phyloP scores from a whole-genome alignment of 2,888 invertebrate species.

The Escarpia spicata region DNA sequence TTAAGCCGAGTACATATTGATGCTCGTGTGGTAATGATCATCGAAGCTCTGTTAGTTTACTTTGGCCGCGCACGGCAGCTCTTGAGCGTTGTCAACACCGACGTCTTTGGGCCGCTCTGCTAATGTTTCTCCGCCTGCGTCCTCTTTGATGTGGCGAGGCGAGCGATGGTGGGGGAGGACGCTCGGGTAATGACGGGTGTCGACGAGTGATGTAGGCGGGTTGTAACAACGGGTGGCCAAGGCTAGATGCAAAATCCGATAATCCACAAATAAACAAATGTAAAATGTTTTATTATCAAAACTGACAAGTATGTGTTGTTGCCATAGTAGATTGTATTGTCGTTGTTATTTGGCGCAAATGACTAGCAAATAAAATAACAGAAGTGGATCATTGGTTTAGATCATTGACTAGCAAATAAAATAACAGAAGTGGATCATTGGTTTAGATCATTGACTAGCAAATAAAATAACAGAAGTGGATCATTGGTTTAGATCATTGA shows the following conservation, averaged over 20 bases:
- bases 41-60: slow-evolving; percentile 1
- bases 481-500: too few species aligned
- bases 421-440: too few species aligned
- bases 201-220: background rate
- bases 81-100: background rate
- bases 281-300: too few species aligned
- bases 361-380: too few species aligned
- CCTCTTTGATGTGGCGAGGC: background rate
- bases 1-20: background rate
- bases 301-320: too few species aligned
- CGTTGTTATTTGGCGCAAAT: too few species aligned
- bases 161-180: background rate
- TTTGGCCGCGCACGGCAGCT: background rate
- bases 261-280: background rate
- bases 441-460: too few species aligned
- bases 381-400: too few species aligned
- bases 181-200: background rate
- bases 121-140: background rate
- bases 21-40: background rate
- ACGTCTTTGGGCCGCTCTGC: background rate
- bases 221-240: background rate
- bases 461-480: too few species aligned
- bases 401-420: too few species aligned
- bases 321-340: too few species aligned
- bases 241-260: background rate